phyloP scores from a whole-genome alignment of 2,888 invertebrate genomes.

The Meganola albula region DNA sequence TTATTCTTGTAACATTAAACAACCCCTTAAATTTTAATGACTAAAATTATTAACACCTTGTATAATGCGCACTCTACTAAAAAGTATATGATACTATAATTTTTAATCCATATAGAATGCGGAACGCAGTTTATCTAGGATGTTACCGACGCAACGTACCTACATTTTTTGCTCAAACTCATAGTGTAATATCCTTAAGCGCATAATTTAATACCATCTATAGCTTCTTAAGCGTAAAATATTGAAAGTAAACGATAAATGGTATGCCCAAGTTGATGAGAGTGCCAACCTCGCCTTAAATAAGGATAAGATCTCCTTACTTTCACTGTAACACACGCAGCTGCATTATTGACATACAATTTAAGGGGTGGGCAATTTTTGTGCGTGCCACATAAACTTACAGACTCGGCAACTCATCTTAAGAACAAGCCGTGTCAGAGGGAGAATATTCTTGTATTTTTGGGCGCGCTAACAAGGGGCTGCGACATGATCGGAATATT shows the following conservation, averaged over 20 bases:
- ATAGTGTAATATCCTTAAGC: too few relatives aligned
- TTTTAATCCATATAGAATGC: too few relatives aligned
- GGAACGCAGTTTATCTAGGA: too few relatives aligned
- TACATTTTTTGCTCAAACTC: too few relatives aligned
- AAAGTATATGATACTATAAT: too few relatives aligned
- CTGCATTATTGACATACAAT: conserved; percentile 58
- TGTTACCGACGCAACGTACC: too few relatives aligned
- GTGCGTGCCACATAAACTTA: conserved; percentile 51
- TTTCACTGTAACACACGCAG: conserved; percentile 40
- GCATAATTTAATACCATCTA: too few relatives aligned
- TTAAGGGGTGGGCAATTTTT: conserved; percentile 49
- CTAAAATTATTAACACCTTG: too few relatives aligned
- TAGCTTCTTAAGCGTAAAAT: too few relatives aligned
- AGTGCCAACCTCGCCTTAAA: conserved; percentile 12
- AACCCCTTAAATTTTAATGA: too few relatives aligned
- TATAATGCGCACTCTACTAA: too few relatives aligned
- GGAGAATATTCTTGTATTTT: conserved; percentile 58
- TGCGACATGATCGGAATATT: conserved; percentile 73
- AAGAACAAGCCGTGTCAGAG: conserved; percentile 55
- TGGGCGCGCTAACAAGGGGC: conserved; percentile 66
- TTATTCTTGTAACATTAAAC: too few relatives aligned
- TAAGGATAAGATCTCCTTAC: conserved; percentile 35
- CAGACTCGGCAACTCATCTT: conserved; percentile 43
- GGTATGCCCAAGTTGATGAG: background rate
- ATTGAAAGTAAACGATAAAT: background rate